phyloP scores from a whole-genome alignment of 2,888 invertebrate genomes.

The Acrobasis suavella region DNA sequence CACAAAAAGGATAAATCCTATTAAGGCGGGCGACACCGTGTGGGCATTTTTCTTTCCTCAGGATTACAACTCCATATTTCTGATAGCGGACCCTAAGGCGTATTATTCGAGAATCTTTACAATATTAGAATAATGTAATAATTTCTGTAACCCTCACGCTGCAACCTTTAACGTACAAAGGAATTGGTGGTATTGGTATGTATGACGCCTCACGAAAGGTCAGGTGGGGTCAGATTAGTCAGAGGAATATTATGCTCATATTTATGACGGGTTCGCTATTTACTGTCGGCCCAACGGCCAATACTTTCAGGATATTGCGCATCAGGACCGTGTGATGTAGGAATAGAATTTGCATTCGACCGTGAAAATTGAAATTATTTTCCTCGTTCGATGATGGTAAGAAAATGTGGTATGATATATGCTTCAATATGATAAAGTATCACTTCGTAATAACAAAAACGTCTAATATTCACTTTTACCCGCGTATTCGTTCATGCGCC shows the following conservation, averaged over 20 bases:
- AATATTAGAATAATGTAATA: background rate
- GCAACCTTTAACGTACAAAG: conserved; percentile 18
- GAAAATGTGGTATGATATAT: background rate
- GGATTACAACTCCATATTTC: conserved; percentile 10
- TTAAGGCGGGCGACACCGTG: background rate
- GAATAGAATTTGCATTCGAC: conserved; percentile 47
- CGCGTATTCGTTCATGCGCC: no score
- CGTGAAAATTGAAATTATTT: conserved; percentile 57
- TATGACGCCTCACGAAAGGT: conserved; percentile 31
- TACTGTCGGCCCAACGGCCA: conserved; percentile 35
- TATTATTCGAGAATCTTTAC: background rate
- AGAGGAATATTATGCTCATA: conserved; percentile 33
- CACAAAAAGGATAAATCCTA: conserved; percentile 15
- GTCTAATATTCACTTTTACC: no score
- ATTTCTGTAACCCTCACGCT: conserved; percentile 8
- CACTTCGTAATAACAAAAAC: no score
- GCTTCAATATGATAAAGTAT: no score
- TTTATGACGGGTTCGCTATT: conserved; percentile 35
- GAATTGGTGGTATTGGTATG: conserved; percentile 19
- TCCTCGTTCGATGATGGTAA: background rate
- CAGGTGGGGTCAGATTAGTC: conserved; percentile 36
- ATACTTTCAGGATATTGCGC: conserved; percentile 33
- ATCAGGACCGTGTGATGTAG: conserved; percentile 40
- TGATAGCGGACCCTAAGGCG: background rate
- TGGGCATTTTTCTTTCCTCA: conserved; percentile 7